These are phyloP conservation scores for Poecilia latipinna DNA, from an alignment of 2,113 vertebrate species.

Conservation along the genomic window DNA sequence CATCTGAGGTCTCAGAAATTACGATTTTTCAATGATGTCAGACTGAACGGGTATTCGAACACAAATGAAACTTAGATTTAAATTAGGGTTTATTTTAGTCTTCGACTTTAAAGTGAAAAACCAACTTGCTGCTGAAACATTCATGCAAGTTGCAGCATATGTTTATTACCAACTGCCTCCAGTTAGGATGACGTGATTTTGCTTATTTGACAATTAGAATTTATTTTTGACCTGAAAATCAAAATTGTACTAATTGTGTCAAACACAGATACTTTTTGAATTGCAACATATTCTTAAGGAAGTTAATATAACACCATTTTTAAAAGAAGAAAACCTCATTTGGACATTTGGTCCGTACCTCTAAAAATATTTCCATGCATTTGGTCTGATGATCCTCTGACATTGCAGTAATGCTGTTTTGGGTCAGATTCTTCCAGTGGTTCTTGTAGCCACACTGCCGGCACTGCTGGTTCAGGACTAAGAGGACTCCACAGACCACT, in stretches of 20 bases:
- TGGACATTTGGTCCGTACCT: conserved; percentile 3
- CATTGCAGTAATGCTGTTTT: not conserved
- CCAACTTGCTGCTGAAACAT: too few relatives aligned
- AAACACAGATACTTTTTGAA: not conserved
- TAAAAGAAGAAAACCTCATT: not conserved
- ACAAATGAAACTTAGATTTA: too few relatives aligned
- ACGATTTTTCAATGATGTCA: too few relatives aligned
- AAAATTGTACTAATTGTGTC: not conserved
- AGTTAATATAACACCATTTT: not conserved
- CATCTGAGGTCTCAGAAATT: too few relatives aligned
- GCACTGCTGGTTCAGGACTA: conserved; percentile 35
- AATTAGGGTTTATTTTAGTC: too few relatives aligned
- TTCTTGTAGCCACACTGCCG: conserved; percentile 38
- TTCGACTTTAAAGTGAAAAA: too few relatives aligned
- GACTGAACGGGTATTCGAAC: too few relatives aligned
- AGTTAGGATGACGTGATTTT: too few relatives aligned
- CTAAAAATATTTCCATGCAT: conserved; percentile 5
- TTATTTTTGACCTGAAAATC: too few relatives aligned
- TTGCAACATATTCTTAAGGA: not conserved
- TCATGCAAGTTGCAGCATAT: too few relatives aligned
- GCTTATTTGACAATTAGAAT: too few relatives aligned
- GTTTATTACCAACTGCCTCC: too few relatives aligned
- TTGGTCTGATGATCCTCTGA: not conserved
- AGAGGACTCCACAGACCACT: conserved; percentile 14
- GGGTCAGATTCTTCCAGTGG: conserved; percentile 44